Conservation (phyloP, 23 tunicate genomes). For the Trididemnum miniatum region DNA sequence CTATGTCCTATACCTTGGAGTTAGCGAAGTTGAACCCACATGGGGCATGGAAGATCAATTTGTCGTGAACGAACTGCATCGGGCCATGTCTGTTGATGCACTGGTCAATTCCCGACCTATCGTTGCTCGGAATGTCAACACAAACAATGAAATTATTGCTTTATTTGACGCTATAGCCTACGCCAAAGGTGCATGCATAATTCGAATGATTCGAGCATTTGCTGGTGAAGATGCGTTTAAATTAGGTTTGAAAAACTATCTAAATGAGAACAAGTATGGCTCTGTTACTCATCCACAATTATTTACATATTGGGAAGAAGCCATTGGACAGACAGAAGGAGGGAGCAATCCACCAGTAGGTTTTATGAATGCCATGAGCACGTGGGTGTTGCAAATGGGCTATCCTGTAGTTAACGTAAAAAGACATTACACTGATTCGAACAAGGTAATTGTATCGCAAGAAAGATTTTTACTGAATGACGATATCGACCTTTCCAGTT, state of each 20-base stretch:
- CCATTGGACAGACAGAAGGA: background rate
- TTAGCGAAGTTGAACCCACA: slow-evolving; percentile 38
- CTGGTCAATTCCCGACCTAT: slow-evolving; percentile 72
- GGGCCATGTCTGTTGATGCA: slow-evolving; percentile 57
- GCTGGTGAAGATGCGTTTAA: slow-evolving; percentile 62
- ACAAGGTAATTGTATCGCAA: slow-evolving; percentile 36
- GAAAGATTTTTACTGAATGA: slow-evolving; percentile 54
- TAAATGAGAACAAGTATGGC: slow-evolving; percentile 17
- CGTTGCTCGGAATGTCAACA: slow-evolving; percentile 34
- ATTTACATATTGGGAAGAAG: slow-evolving; percentile 39
- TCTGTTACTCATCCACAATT: slow-evolving; percentile 28
- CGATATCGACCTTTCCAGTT: slow-evolving; percentile 13
- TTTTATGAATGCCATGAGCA: slow-evolving; percentile 36
- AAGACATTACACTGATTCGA: background rate
- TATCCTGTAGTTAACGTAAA: slow-evolving; percentile 41
- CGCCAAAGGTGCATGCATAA: slow-evolving; percentile 71
- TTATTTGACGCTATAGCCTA: slow-evolving; percentile 64
- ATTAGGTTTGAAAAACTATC: slow-evolving; percentile 41
- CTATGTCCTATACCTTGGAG: slow-evolving; percentile 45
- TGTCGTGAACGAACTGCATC: slow-evolving; percentile 48
- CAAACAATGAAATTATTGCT: slow-evolving; percentile 32
- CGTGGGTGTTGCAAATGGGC: slow-evolving; percentile 87
- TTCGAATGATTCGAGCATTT: slow-evolving; percentile 64
- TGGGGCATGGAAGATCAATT: slow-evolving; percentile 60
- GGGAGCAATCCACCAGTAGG: slow-evolving; percentile 38